phyloP scores from a whole-genome alignment of 2,797 vertebrate genomes.

The Hoplostethus atlanticus region DNA sequence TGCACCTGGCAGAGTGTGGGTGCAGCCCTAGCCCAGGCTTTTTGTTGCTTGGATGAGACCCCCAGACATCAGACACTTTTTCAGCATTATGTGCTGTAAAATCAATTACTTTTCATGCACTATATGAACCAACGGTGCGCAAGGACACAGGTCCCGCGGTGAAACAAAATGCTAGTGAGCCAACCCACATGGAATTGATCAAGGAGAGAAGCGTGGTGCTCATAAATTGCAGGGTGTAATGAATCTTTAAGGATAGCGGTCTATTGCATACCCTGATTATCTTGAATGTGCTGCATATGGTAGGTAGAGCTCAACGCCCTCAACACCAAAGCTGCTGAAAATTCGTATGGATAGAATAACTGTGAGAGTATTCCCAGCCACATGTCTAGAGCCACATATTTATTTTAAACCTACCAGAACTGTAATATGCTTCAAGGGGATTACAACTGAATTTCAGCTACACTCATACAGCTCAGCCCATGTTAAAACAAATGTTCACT shows the following conservation, averaged over 20 bases:
- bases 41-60: constrained; percentile 45
- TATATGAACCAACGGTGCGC: constrained; percentile 55
- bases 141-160: constrained; percentile 69
- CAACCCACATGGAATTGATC: constrained; percentile 48
- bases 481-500: constrained; percentile 60
- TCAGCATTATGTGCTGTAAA: constrained; percentile 52
- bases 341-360: constrained; percentile 53
- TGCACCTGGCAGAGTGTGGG: constrained; percentile 37
- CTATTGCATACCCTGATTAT: constrained; percentile 53
- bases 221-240: constrained; percentile 46
- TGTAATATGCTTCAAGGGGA: constrained; percentile 57
- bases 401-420: constrained; percentile 55
- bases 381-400: constrained; percentile 51
- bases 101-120: constrained; percentile 65
- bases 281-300: constrained; percentile 40
- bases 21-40: constrained; percentile 37
- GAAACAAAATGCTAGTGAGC: constrained; percentile 62
- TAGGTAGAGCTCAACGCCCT: constrained; percentile 34
- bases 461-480: constrained; percentile 31
- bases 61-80: constrained; percentile 56
- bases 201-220: constrained; percentile 49
- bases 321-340: constrained; percentile 40
- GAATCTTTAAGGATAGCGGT: constrained; percentile 58
- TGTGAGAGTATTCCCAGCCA: constrained; percentile 49
- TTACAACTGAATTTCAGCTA: constrained; percentile 66